Evolutionary conservation across 2,113 vertebrate genomes (phyloP).

Genomic region (Paradisaea rubra): DNA sequence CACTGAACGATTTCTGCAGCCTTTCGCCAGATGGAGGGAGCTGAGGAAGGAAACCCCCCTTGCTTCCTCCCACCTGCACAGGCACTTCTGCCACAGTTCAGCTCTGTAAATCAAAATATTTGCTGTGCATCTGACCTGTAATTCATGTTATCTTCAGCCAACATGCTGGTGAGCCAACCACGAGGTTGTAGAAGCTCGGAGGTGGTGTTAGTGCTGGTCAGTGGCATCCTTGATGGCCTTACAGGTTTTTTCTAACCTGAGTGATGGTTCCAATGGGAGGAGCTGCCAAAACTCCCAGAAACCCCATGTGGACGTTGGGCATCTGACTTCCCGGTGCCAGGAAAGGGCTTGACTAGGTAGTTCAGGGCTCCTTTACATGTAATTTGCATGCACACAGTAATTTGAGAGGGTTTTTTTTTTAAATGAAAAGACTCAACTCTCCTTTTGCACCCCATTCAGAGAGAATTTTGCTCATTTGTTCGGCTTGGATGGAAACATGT

Average conservation of each 20-base stretch:
- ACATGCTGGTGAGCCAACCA: background rate
- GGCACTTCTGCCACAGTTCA: background rate
- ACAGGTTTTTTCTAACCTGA: background rate
- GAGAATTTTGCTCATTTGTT: background rate
- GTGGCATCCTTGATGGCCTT: background rate
- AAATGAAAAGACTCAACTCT: background rate
- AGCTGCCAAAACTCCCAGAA: background rate
- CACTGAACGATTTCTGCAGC: background rate
- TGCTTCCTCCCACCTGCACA: background rate
- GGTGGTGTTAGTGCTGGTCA: background rate
- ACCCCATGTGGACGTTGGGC: rapidly evolving
- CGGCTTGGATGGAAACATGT: background rate
- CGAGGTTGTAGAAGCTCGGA: rapidly evolving
- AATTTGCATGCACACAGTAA: background rate
- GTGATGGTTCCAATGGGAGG: background rate
- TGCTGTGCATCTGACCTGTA: background rate
- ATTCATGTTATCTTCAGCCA: background rate
- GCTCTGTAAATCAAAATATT: background rate
- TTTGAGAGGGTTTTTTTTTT: background rate
- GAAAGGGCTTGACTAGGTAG: background rate
- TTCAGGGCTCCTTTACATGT: background rate
- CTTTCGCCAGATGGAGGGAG: background rate
- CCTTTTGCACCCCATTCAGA: background rate
- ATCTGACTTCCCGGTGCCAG: background rate
- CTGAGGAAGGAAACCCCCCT: background rate